Evolutionary conservation across 2,113 vertebrate species (phyloP), one percentile per base, ranked within the genome.

Genomic region (Pholis gunnellus): DNA sequence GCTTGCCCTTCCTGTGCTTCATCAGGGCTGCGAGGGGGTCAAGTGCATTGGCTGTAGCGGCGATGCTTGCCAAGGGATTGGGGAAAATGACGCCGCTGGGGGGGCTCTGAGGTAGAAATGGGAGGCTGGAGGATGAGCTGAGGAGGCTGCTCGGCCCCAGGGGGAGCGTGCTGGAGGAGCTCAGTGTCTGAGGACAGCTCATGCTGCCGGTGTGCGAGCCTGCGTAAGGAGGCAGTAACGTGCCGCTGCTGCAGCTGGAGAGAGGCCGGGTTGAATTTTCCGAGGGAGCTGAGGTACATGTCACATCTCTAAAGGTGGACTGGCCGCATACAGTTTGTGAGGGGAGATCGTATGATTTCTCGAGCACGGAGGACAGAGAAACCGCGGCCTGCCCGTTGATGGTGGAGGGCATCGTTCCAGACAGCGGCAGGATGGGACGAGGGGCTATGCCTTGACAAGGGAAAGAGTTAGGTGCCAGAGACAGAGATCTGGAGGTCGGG

Each of bases 31-130:
- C 95, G 4, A 99, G 95, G 3, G 98, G 98, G 90, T 99, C 97
- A 17, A 99, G 95, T 0, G 98, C 97, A 0, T 96, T 98, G 81
- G 98, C 96, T 0, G 98, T 99, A 56, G 98, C 98, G 0, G 97
- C 97, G 0, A 99, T 99, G 95, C 98, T 98, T 60, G 96, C 97
- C 90, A 99, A 93, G 0, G 98, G 98, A 70, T 99, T 99, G 91
- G 98, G 98, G 90, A 99, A 99, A 91, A 99, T 99, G 89, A 99
- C 97, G 0, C 96, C 96, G 84, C 95, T 97, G 36, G 97, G 95
- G 11, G 97, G 97, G 88, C 96, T 97, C 89, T 98, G 97, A 98
- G 98, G 98, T 98, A 97, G 97, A 94, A 97, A 96, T 90, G 97
- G 95, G 94, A 99, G 95, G 93, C 92, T 94, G 93, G 96, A 94